phyloP scores from a whole-genome alignment of 2,888 invertebrate species.

The Tenthredo scrophulariae region DNA sequence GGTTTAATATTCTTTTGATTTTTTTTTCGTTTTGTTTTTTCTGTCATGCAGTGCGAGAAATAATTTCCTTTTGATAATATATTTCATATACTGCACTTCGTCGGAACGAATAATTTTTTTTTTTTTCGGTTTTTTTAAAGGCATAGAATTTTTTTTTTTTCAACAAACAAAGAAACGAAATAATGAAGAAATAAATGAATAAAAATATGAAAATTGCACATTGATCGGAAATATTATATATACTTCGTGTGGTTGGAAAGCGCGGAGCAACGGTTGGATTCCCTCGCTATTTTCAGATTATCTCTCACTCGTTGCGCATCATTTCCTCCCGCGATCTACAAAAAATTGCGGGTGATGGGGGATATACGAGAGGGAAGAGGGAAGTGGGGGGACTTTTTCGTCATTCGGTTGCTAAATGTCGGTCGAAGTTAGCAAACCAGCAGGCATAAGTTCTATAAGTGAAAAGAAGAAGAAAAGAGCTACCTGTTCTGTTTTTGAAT shows the following conservation, averaged over 20 bases:
- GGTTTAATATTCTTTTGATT: background rate
- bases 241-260: background rate
- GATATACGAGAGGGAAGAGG: background rate
- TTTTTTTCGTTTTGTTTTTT: background rate
- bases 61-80: background rate
- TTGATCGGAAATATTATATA: background rate
- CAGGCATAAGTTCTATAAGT: background rate
- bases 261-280: background rate
- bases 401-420: conserved; percentile 30
- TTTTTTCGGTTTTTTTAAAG: too few relatives aligned
- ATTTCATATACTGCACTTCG: background rate
- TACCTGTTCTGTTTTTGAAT: background rate
- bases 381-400: background rate
- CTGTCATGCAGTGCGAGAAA: background rate
- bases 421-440: background rate
- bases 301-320: background rate
- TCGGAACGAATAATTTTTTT: background rate
- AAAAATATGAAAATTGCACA: background rate
- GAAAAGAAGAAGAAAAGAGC: background rate
- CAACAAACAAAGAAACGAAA: background rate
- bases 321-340: background rate
- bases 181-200: background rate
- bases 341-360: background rate
- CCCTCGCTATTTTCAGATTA: background rate
- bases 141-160: too few relatives aligned